These are phyloP conservation scores for Hydra vulgaris DNA, from an alignment of 30 jellyfish, hydroid and myxozoan species.

Conservation along the genomic window DNA sequence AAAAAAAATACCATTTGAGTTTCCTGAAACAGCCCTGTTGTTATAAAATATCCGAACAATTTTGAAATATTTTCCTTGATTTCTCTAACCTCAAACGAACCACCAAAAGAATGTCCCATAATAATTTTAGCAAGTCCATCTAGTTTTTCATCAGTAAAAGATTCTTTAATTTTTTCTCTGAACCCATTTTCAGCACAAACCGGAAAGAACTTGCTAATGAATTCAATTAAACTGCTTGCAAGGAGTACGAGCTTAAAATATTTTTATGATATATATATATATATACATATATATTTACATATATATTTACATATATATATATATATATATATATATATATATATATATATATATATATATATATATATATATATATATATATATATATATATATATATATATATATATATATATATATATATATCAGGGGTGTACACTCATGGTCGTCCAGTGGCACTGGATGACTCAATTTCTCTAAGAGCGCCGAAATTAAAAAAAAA, in stretches of 20 bases:
- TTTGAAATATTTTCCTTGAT: constrained; percentile 8
- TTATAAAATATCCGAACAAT: constrained; percentile 4
- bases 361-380: too few species aligned
- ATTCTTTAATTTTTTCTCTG: constrained; percentile 20
- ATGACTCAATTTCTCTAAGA: too few species aligned
- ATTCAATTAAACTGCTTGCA: constrained; percentile 64
- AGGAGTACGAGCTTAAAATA: constrained; percentile 51
- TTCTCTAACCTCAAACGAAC: not conserved
- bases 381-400: too few species aligned
- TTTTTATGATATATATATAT: too few species aligned
- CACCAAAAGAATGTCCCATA: not conserved
- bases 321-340: too few species aligned
- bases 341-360: too few species aligned
- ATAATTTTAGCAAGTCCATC: constrained; percentile 34
- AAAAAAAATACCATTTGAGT: not conserved
- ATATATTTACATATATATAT: too few species aligned
- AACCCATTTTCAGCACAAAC: constrained; percentile 36
- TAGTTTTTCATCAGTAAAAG: constrained; percentile 36
- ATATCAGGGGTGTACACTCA: too few species aligned
- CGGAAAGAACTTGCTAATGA: constrained; percentile 46
- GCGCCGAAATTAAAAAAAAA: too few species aligned
- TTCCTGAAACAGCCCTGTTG: not conserved
- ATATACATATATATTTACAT: too few species aligned
- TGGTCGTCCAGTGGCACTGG: too few species aligned
- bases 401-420: too few species aligned